phyloP scores from a whole-genome alignment of 1,140 invertebrate genomes.

The Hypsibius dujardini region DNA sequence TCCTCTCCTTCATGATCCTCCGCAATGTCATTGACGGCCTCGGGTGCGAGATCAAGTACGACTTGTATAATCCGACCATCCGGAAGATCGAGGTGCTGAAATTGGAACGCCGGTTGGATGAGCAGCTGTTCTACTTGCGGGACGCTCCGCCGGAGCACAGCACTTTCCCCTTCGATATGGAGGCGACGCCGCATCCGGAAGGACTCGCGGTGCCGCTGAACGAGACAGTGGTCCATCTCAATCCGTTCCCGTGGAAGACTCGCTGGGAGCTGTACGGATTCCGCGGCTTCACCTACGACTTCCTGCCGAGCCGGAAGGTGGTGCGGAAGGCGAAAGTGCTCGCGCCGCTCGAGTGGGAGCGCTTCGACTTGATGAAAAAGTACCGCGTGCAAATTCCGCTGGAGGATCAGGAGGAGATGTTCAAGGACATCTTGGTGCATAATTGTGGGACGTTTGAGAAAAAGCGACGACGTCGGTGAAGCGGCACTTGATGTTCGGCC shows the following conservation, averaged over 20 bases:
- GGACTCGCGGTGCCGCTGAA: slow-evolving; percentile 67
- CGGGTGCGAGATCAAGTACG: slow-evolving; percentile 70
- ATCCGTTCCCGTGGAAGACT: slow-evolving; percentile 14
- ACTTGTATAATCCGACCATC: slow-evolving; percentile 83
- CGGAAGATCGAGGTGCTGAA: slow-evolving; percentile 69
- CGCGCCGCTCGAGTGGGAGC: slow-evolving; percentile 43
- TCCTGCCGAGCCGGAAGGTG: slow-evolving; percentile 42
- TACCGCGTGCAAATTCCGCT: slow-evolving; percentile 68
- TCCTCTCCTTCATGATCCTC: slow-evolving; percentile 62
- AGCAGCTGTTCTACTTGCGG: slow-evolving; percentile 68
- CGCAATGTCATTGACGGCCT: slow-evolving; percentile 75
- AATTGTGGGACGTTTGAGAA: background rate
- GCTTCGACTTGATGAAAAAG: slow-evolving; percentile 80
- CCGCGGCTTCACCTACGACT: slow-evolving; percentile 30
- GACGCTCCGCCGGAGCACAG: slow-evolving; percentile 84
- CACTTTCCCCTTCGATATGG: slow-evolving; percentile 81
- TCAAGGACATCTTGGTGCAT: slow-evolving; percentile 39
- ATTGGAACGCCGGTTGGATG: slow-evolving; percentile 81
- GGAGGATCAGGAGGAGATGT: slow-evolving; percentile 68
- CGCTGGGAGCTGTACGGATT: slow-evolving; percentile 34
- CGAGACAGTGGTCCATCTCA: slow-evolving; percentile 46
- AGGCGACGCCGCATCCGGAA: slow-evolving; percentile 53
- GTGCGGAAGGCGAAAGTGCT: slow-evolving; percentile 42
- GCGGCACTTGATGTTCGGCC: too few relatives aligned
- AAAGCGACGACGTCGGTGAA: background rate